Percentiles rank a stretch among this genome's conserved stretches.
These are phyloP conservation scores for Carollia perspicillata DNA, from an alignment of 2,113 vertebrate species.

Conservation along the genomic window DNA sequence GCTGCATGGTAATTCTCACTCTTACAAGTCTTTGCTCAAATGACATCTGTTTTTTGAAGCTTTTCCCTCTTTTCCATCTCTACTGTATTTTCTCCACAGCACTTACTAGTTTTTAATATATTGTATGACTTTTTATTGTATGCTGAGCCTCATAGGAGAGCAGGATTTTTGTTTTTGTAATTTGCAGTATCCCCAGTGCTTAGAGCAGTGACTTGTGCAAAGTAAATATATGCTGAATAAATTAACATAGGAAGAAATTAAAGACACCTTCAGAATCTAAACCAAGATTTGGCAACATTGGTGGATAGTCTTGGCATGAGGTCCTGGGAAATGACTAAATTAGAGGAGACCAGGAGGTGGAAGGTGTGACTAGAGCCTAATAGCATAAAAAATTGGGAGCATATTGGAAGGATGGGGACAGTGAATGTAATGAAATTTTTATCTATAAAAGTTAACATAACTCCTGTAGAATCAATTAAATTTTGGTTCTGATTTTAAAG, in stretches of 20 bases:
- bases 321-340: neutral
- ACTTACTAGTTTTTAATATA: neutral
- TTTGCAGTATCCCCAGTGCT: neutral
- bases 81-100: neutral
- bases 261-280: neutral
- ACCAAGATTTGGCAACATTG: neutral
- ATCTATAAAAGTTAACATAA: neutral
- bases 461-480: neutral
- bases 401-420: neutral
- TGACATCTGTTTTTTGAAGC: neutral
- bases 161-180: neutral
- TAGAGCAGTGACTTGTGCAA: neutral
- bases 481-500: neutral
- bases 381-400: neutral
- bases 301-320: neutral
- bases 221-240: constrained; percentile 1
- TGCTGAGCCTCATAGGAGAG: neutral
- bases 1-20: neutral
- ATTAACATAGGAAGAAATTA: neutral
- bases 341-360: neutral
- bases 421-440: neutral
- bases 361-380: neutral
- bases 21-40: neutral
- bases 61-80: neutral
- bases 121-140: neutral